These are phyloP conservation scores for Globodera ellingtonae DNA, from an alignment of 1,140 invertebrate genomes.

Conservation along the genomic window DNA sequence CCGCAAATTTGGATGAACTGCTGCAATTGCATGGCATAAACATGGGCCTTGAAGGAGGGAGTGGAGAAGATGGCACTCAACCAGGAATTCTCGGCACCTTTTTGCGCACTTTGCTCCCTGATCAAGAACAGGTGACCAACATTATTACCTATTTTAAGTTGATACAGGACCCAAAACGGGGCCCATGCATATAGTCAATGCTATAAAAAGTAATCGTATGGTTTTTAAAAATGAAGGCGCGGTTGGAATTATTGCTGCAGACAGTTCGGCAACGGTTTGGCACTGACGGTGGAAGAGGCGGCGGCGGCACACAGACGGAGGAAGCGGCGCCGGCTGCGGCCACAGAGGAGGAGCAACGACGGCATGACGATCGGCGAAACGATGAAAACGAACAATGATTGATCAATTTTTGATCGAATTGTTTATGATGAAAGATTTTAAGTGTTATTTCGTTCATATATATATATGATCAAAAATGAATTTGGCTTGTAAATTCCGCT, in stretches of 20 bases:
- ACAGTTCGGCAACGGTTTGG: slow-evolving; percentile 3
- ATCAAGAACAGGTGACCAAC: slow-evolving; percentile 35
- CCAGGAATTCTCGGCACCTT: slow-evolving; percentile 10
- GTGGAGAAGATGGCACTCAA: not conserved
- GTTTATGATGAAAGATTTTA: no score
- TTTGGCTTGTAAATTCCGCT: no score
- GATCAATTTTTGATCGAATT: not conserved
- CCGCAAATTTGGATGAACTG: slow-evolving; percentile 3
- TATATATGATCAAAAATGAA: no score
- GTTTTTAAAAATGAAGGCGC: not conserved
- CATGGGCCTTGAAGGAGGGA: not conserved
- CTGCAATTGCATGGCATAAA: not conserved
- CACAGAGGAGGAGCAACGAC: not conserved
- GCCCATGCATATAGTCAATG: not conserved
- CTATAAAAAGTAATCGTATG: not conserved
- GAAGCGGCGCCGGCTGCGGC: not conserved
- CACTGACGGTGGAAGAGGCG: not conserved
- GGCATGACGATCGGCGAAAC: not conserved
- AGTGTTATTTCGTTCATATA: no score
- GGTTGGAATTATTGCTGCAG: slow-evolving; percentile 6
- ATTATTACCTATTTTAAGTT: not conserved
- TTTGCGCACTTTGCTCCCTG: slow-evolving; percentile 34
- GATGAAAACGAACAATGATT: not conserved
- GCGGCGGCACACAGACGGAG: not conserved
- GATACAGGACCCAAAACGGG: no score